Conservation (phyloP, 2,888 invertebrate genomes). For the Tuta absoluta region DNA sequence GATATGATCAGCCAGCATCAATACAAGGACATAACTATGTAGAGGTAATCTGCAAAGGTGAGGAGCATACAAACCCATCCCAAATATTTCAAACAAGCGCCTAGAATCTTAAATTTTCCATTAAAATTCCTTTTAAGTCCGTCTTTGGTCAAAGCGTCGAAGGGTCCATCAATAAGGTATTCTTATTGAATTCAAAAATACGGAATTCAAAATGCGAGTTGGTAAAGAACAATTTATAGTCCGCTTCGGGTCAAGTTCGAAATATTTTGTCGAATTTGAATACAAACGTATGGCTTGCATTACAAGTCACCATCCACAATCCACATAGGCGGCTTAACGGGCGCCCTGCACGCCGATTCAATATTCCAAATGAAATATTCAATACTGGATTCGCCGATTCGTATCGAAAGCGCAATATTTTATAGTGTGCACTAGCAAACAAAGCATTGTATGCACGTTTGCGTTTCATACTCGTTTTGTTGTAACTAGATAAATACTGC, state of each 20-base stretch:
- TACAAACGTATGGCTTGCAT: constrained; percentile 17
- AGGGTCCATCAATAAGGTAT: background rate
- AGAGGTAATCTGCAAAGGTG: background rate
- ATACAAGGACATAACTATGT: background rate
- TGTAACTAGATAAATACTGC: background rate
- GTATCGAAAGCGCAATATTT: constrained; percentile 54
- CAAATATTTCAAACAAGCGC: background rate
- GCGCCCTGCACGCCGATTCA: constrained; percentile 47
- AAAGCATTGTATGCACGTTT: constrained; percentile 35
- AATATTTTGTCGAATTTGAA: constrained; percentile 17
- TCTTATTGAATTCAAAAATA: background rate
- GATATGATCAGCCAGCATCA: constrained; percentile 10
- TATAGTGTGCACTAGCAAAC: constrained; percentile 43
- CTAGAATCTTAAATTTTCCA: background rate
- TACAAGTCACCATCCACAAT: constrained; percentile 19
- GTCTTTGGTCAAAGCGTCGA: no score
- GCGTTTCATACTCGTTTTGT: constrained; percentile 14
- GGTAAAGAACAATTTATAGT: background rate
- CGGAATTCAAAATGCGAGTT: background rate
- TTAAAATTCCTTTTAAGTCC: background rate
- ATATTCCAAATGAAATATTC: constrained; percentile 69
- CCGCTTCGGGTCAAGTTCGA: constrained; percentile 1
- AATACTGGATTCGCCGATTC: constrained; percentile 58
- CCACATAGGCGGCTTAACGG: constrained; percentile 22
- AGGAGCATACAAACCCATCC: background rate